Evolutionary conservation across 2,797 vertebrate genomes (phyloP), one percentile per base, ranked within the genome.

Genomic region (Malacoctenus gilli): DNA sequence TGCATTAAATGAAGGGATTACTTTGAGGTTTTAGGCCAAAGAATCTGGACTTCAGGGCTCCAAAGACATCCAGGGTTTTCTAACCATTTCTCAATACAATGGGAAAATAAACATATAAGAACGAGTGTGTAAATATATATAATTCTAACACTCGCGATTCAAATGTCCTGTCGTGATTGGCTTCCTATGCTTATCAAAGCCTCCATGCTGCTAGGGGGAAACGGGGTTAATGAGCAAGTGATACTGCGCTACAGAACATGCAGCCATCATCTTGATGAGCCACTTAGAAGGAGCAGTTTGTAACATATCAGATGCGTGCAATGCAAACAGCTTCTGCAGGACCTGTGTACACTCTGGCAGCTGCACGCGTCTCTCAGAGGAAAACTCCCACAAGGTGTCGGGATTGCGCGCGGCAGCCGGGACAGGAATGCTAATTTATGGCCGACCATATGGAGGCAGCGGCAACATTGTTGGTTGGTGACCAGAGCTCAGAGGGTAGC

Each of bases 401-500:
- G 28, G n/a, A 19, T 36, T 36, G 28, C 52, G 61, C 42, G 41
- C 51, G 56, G 23, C 47, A 47, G 54, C 34, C n/a, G 68, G 35
- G 41, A 43, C 35, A 50, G 43, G 63, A 70, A 83, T 84, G 79
- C 72, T 77, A 84, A 88, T 87, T 84, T 80, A 68, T 64, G 50
- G 22, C 8, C 1, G 51, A 65, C 79, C 87, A 88, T 87, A 88
- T 82, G 82, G 81, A 81, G 77, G 75, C 75, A 71, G 61, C 31
- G 32, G 65, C 78, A 75, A 66, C 60, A 31, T 72, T 72, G 69
- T 79, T 80, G 79, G 72, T 73, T 72, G 78, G 73, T 75, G 79
- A 87, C 83, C 77, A 76, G 72, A 81, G 70, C 83, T 86, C 71
- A 14, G 84, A 82, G 68, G 73, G 85, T 79, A 76, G 59, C 3